These are phyloP conservation scores for Eumacrocentrus americanus DNA, from an alignment of 2,888 invertebrate species.

Conservation along the genomic window DNA sequence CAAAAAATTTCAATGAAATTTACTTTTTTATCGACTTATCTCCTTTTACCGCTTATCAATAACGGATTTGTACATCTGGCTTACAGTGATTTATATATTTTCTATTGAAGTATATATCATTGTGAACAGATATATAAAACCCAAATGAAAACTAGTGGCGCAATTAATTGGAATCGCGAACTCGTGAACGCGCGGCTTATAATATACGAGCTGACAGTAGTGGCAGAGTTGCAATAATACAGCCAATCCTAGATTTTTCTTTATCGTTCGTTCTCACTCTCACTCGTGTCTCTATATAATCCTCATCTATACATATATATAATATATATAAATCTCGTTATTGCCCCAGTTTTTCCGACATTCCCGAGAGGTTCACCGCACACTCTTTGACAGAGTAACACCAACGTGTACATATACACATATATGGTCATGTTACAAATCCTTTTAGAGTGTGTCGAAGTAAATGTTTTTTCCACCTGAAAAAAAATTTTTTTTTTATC, in stretches of 20 bases:
- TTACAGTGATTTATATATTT: not conserved
- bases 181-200: not conserved
- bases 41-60: not conserved
- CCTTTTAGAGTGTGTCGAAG: not conserved
- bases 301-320: not conserved
- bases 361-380: too few relatives aligned
- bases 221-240: not conserved
- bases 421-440: too few relatives aligned
- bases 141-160: conserved; percentile 25
- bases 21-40: not conserved
- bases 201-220: not conserved
- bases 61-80: not conserved
- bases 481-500: not conserved
- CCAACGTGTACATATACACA: not conserved
- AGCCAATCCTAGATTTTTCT: not conserved
- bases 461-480: too few relatives aligned
- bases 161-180: conserved; percentile 27
- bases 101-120: too few relatives aligned
- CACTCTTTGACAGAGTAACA: too few relatives aligned
- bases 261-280: not conserved
- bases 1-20: not conserved
- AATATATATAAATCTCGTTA: not conserved
- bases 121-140: not conserved
- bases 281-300: not conserved
- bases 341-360: too few relatives aligned